Percentiles rank a stretch among this genome's conserved stretches.
Conservation (phyloP, 2,113 vertebrate genomes). For the Oryzias woworae region DNA sequence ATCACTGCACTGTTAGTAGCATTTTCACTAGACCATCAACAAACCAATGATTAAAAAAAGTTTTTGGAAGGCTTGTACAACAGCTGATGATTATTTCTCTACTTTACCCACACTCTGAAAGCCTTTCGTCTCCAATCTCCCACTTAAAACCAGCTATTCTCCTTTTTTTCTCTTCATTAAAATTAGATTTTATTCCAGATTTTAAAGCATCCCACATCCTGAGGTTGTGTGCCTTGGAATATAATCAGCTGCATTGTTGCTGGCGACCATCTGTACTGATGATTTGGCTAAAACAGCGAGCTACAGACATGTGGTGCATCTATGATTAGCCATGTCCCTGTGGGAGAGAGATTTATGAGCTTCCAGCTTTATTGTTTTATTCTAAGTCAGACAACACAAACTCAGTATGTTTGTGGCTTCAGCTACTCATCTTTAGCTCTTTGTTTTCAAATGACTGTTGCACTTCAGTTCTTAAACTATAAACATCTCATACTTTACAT, state of each 20-base stretch:
- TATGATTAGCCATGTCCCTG: conserved; percentile 49
- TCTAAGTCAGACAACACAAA: conserved; percentile 27
- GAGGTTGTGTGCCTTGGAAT: conserved; percentile 29
- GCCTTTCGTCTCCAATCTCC: conserved; percentile 46
- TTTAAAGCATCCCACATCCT: conserved; percentile 24
- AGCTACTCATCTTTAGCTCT: too few species aligned
- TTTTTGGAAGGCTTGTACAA: conserved; percentile 12
- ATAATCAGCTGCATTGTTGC: conserved; percentile 30
- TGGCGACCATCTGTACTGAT: conserved; percentile 37
- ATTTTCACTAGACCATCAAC: too few species aligned
- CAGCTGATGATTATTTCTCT: conserved; percentile 36
- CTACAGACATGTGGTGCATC: conserved; percentile 37
- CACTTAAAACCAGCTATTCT: conserved; percentile 37
- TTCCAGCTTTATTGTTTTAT: conserved; percentile 41
- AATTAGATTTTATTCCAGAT: conserved; percentile 42
- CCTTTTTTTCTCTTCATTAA: conserved; percentile 7
- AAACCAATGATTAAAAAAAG: not conserved
- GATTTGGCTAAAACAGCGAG: conserved; percentile 47
- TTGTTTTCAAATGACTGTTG: conserved; percentile 12
- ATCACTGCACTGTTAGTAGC: too few species aligned
- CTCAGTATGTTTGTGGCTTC: conserved; percentile 16
- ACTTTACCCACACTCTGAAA: conserved; percentile 39
- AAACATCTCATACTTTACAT: too few species aligned
- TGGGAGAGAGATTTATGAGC: conserved; percentile 52
- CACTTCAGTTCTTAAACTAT: not conserved